Percentiles rank a stretch among this genome's conserved stretches.
Conservation (phyloP, 2,113 vertebrate genomes). For the Rhabdomys dilectus region DNA sequence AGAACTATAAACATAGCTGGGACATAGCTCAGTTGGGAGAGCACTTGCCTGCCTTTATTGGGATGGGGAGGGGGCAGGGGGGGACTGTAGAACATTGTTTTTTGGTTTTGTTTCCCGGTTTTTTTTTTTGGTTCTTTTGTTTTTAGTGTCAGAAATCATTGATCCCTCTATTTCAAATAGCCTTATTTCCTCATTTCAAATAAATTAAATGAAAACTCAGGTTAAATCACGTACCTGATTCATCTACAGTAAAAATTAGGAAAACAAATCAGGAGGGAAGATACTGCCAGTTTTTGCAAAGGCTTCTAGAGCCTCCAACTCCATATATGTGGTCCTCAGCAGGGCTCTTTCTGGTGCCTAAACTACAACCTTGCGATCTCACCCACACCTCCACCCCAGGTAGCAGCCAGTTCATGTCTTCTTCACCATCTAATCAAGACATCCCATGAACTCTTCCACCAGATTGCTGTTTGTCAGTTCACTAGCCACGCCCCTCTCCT, state of each 20-base stretch:
- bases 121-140: too few relatives aligned
- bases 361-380: not conserved
- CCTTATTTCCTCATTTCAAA: not conserved
- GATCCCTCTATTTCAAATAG: not conserved
- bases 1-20: not conserved
- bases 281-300: not conserved
- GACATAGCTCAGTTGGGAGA: not conserved
- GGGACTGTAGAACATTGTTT: not conserved
- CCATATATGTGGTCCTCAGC: too few relatives aligned
- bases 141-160: not conserved
- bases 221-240: not conserved
- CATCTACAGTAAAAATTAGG: not conserved
- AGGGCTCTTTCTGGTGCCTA: not conserved
- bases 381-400: not conserved
- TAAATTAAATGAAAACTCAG: not conserved
- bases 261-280: not conserved
- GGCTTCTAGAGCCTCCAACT: not conserved
- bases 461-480: not conserved
- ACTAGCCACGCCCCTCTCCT: not conserved
- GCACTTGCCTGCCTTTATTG: not conserved
- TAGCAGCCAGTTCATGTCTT: not conserved
- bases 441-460: not conserved
- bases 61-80: too few relatives aligned
- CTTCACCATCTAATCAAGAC: not conserved
- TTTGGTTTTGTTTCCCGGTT: too few relatives aligned